A percentile compares a stretch with the other conserved stretches of the same genome.
phyloP scores from a whole-genome alignment of 2,113 vertebrate genomes.

The Pogonocichla stellata region DNA sequence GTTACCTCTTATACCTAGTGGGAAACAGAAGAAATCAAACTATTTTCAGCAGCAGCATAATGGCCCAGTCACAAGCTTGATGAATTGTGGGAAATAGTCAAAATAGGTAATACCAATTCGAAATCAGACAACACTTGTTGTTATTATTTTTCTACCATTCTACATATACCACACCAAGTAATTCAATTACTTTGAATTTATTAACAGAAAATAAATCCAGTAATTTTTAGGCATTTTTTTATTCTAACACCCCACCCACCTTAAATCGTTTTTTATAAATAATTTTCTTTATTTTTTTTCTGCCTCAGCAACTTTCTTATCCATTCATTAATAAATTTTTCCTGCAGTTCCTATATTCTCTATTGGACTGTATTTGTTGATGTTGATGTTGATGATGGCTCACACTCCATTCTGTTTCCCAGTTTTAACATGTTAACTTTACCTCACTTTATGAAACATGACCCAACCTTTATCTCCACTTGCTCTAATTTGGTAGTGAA shows the following conservation, averaged over 20 bases:
- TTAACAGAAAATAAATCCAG: neutral
- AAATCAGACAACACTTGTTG: neutral
- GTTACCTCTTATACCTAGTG: neutral
- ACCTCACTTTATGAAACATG: neutral
- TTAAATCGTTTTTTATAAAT: neutral
- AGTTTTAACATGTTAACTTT: neutral
- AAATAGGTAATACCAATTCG: accelerated
- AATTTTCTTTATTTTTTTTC: neutral
- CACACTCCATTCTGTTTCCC: neutral
- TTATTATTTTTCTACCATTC: neutral
- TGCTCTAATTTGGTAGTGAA: neutral
- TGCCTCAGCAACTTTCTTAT: neutral
- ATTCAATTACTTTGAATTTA: neutral
- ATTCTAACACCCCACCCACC: neutral
- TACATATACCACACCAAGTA: too few species aligned
- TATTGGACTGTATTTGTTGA: neutral
- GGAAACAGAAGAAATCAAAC: neutral
- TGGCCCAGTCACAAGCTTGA: neutral
- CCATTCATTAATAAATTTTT: neutral
- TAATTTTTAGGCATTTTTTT: neutral
- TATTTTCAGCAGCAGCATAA: neutral
- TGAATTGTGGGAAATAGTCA: neutral
- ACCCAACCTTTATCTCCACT: neutral
- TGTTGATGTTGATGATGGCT: neutral
- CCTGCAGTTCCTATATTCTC: neutral